phyloP scores from a whole-genome alignment of 2,797 vertebrate genomes.

The Capromys pilorides region DNA sequence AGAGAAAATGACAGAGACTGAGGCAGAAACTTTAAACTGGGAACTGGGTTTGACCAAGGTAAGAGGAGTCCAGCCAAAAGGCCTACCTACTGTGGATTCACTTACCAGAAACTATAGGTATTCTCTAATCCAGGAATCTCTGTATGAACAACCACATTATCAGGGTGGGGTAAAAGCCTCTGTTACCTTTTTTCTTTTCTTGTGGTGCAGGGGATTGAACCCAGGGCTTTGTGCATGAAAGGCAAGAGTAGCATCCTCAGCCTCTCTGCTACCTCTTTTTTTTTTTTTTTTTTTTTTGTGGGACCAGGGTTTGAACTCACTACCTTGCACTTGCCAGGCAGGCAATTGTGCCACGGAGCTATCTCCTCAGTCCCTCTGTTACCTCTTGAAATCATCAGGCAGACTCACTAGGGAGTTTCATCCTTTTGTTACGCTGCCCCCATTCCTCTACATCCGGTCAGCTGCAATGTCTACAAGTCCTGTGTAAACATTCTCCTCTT shows the following conservation, averaged over 20 bases:
- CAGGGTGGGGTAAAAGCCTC: background rate
- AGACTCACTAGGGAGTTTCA: background rate
- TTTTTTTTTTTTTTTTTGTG: background rate
- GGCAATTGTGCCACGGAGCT: no score
- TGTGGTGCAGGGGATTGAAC: no score
- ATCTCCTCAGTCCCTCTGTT: background rate
- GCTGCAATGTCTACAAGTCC: background rate
- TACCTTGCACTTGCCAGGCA: background rate
- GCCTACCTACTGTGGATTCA: background rate
- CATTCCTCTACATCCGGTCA: background rate
- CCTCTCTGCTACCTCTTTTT: background rate
- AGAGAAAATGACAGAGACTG: background rate
- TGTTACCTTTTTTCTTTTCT: background rate
- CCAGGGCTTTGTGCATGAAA: no score
- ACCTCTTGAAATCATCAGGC: background rate
- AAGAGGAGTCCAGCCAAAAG: background rate
- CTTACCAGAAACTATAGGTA: background rate
- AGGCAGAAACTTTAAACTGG: background rate
- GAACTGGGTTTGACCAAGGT: background rate
- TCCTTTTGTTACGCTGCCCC: background rate
- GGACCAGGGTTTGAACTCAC: background rate
- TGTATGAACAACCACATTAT: background rate
- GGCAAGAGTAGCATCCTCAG: no score
- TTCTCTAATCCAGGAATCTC: background rate
- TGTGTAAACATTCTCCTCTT: slow-evolving; percentile 4